phyloP scores from a whole-genome alignment of 2,113 vertebrate genomes.

The Pica pica region DNA sequence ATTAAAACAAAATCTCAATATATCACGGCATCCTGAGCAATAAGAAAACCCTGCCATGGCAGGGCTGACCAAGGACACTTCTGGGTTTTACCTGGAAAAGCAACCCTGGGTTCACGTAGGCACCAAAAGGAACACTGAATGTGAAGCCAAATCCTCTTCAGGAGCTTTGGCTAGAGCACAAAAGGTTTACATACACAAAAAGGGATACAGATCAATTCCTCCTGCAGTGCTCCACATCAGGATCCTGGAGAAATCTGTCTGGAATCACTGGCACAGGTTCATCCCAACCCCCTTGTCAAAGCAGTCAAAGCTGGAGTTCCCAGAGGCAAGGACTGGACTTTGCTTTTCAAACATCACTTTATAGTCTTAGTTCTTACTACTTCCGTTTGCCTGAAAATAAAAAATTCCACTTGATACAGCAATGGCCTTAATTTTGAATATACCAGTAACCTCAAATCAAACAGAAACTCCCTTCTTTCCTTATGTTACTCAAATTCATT shows the following conservation, averaged over 20 bases:
- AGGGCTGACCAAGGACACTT: background rate
- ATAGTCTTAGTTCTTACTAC: background rate
- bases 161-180: background rate
- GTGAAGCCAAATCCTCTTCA: background rate
- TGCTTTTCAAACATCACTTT: background rate
- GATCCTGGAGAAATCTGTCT: background rate
- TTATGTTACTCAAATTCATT: background rate
- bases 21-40: background rate
- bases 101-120: accelerated
- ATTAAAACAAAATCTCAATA: background rate
- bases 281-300: background rate
- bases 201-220: accelerated
- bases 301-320: background rate
- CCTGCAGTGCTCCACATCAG: background rate
- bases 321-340: background rate
- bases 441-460: background rate
- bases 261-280: background rate
- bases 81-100: background rate
- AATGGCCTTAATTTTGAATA: background rate
- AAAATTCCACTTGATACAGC: background rate
- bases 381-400: background rate
- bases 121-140: background rate
- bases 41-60: background rate
- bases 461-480: background rate
- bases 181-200: background rate